Base-by-base conservation (phyloP, 2,888 invertebrate genomes). In the Gastracanthus pulcherrimus region DNA sequence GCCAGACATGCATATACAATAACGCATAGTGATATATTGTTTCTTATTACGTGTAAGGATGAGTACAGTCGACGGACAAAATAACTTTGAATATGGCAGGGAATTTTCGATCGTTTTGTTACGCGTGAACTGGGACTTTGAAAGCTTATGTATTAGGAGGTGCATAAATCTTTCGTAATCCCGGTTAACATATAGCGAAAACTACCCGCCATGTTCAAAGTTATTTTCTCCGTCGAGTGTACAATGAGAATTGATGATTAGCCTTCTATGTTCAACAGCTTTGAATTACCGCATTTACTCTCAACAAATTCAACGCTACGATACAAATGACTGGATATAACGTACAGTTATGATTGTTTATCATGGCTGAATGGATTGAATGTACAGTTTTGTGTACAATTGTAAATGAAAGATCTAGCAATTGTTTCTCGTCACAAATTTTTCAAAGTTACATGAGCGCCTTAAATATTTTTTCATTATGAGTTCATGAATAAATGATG, bases 191-290 rank as follows among this genome's bases (percentile, higher is more conserved):
- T n/a, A n/a, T n/a, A n/a, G n/a, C n/a, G n/a, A n/a, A n/a, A n/a
- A n/a, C n/a, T n/a, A n/a, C n/a, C n/a, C n/a, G n/a, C n/a, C n/a
- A n/a, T n/a, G n/a, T n/a, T n/a, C n/a, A n/a, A n/a, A n/a, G n/a
- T n/a, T n/a, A n/a, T n/a, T n/a, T n/a, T n/a, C n/a, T n/a, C n/a
- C n/a, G n/a, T n/a, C 55, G 38, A 13, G 31, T 19, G 74, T 19
- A 62, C 48, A 74, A 74, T 74, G 23, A 62, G 34, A 62, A 45
- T 62, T 41, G 62, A 74, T 62, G 74, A 62, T 74, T 74, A 62
- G 34, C 62, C 62, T 48, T 51, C 69, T 31, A 31, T 34, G n/a
- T 31, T 62, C n/a, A 62, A 34, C 23, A 9, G 16, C 26, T 67
- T 67, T 9, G 72, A 41, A 72, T 60, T 64, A 13, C 23, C 62